Conservation (phyloP, 2,888 invertebrate genomes). For the Dynastes hyllus region DNA sequence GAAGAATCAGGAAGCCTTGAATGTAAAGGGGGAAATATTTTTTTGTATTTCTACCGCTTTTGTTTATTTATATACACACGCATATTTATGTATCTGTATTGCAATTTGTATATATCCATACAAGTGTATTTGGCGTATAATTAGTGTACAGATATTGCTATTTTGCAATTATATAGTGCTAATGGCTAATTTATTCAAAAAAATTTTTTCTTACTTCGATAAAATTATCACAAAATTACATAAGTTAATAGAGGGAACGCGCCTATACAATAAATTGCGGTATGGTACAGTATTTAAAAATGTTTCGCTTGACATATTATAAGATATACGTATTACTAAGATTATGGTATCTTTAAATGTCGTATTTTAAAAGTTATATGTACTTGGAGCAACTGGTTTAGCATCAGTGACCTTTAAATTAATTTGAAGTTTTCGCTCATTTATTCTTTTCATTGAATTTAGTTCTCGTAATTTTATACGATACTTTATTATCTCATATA, state of each 20-base stretch:
- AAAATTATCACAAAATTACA: background rate
- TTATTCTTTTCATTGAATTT: background rate
- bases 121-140: background rate
- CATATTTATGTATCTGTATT: background rate
- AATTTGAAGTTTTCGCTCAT: background rate
- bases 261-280: background rate
- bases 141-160: no score
- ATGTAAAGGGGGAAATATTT: background rate
- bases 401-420: background rate
- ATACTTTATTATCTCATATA: background rate
- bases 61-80: background rate
- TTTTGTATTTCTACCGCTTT: background rate
- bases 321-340: background rate
- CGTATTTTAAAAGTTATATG: conserved; percentile 11
- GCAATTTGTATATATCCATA: background rate
- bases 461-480: background rate
- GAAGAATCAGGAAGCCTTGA: conserved; percentile 24
- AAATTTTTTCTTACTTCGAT: background rate
- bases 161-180: background rate
- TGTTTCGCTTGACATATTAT: background rate
- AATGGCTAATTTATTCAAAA: background rate
- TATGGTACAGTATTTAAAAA: background rate
- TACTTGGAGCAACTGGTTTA: background rate
- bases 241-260: background rate
- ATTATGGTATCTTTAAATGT: background rate